Percentiles rank a stretch among this genome's conserved stretches.
Conservation (phyloP, 2,888 invertebrate species). For the Nesidiocoris tenuis region DNA sequence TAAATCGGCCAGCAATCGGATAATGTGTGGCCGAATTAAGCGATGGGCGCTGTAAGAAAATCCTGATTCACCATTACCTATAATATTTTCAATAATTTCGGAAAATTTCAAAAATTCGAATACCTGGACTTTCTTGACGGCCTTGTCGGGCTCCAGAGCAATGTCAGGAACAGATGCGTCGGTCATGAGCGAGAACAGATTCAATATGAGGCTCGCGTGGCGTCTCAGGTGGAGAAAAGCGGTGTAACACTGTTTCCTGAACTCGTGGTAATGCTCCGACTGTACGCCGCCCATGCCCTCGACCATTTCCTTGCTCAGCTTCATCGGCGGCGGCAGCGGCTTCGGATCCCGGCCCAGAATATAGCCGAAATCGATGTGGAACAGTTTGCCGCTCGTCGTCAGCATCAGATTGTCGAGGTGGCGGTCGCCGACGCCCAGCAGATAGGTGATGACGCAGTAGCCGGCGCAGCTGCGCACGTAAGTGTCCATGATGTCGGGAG, state of each 20-base stretch:
- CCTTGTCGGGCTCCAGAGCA: conserved; percentile 97
- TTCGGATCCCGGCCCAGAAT: conserved; percentile 97
- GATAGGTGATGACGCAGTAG: conserved; percentile 96
- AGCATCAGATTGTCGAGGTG: conserved; percentile 96
- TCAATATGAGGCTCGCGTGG: conserved; percentile 93
- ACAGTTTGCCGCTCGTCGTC: conserved; percentile 84
- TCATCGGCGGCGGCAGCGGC: conserved; percentile 98
- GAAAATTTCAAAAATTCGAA: too few species aligned
- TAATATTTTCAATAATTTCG: too few species aligned
- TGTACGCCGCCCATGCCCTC: conserved; percentile 86
- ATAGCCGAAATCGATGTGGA: conserved; percentile 98
- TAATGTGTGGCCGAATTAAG: too few species aligned
- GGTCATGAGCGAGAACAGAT: conserved; percentile 96
- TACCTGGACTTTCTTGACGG: conserved; percentile 82
- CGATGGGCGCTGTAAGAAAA: too few species aligned
- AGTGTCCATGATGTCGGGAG: conserved; percentile 94
- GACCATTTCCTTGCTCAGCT: conserved; percentile 98
- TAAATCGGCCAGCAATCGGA: too few species aligned
- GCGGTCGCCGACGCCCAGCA: conserved; percentile 95
- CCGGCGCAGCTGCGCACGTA: conserved; percentile 94
- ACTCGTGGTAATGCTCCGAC: conserved; percentile 91
- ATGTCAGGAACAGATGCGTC: conserved; percentile 99
- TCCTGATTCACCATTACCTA: too few species aligned
- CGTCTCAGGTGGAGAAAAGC: conserved; percentile 92
- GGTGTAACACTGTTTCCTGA: conserved; percentile 91